Evolutionary conservation across 2,888 invertebrate species (phyloP), one percentile per base, ranked within the genome.

Genomic region (Lycaena phlaeas): DNA sequence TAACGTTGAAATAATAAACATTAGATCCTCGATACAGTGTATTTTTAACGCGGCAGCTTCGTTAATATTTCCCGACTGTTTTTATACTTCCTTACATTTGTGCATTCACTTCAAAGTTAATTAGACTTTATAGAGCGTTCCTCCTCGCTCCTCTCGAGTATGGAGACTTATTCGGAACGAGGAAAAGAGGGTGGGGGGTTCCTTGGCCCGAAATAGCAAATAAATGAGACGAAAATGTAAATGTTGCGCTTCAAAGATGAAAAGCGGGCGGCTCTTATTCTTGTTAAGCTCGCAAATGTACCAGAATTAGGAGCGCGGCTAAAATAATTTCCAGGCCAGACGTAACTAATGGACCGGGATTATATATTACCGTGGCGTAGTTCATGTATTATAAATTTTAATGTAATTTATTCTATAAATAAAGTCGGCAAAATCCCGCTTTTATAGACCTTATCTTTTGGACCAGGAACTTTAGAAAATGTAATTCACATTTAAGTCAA

Each of bases 191-290:
- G 53, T 52, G 45, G 56, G 52, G 59, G 56, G 61, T 56, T 64
- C 61, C 62, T 59, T 68, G 65, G 73, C 78, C 72, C 79, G 78
- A 84, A 84, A 84, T 84, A 84, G 84, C 84, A 81, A 81, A 82
- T 84, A 84, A 84, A 84, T 84, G 84, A 84, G 84, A 81, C 84
- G 84, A 84, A 84, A 84, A 84, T 84, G 84, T 84, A 84, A 84
- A 84, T 84, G 84, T 81, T 75, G 77, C 79, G 84, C 77, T 81
- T 78, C 76, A 71, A 73, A 84, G 79, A 84, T 82, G 84, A 84
- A 84, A 82, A 82, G 81, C 81, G 67, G 64, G 69, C 72, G 77
- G 78, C 68, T 64, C 66, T 68, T 72, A 71, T 66, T 76, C 78
- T 71, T 74, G 79, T 78, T 79, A 81, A 78, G 81, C 76, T 77